Evolutionary conservation across 2,113 vertebrate species (phyloP), one percentile per base, ranked within the genome.

Genomic region (Sprattus sprattus): DNA sequence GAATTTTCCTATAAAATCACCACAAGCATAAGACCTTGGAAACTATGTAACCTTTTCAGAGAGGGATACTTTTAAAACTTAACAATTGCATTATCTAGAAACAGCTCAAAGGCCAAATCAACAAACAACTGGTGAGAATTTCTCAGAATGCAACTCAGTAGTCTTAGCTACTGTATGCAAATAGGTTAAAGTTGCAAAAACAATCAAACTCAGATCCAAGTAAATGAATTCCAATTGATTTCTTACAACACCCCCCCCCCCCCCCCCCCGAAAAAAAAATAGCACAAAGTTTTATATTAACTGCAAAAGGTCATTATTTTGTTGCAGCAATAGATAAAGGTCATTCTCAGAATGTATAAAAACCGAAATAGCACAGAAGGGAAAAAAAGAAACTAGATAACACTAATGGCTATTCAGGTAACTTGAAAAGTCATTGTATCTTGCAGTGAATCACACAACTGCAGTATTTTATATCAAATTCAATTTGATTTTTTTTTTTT

Each of bases 221-320:
- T 64, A 22, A 64, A 25, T 64, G 20, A 22, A 64, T 25, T 64
- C 57, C 6, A 22, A 64, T n/a, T 64, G 57, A 64, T 64, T 64
- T 64, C 22, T 64, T 8, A 64, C 22, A n/a, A n/a, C n/a, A n/a
- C n/a, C n/a, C n/a, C n/a, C n/a, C n/a, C n/a, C n/a, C n/a, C n/a
- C n/a, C n/a, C n/a, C n/a, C n/a, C n/a, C n/a, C n/a, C n/a, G n/a
- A n/a, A n/a, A n/a, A n/a, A n/a, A n/a, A n/a, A n/a, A n/a, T n/a
- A n/a, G n/a, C 1, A 78, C 25, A 32, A 78, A 71, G 64, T 78
- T 78, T 78, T 78, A 78, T 13, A 78, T 78, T 78, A 78, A 78
- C 71, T 39, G 28, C 32, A 39, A 78, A 78, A 78, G 25, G 32
- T 39, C 71, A 16, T 32, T 28, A 18, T 32, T 25, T 28, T 75